phyloP scores from a whole-genome alignment of 2,797 vertebrate species.

The Aulostomus chinensis region DNA sequence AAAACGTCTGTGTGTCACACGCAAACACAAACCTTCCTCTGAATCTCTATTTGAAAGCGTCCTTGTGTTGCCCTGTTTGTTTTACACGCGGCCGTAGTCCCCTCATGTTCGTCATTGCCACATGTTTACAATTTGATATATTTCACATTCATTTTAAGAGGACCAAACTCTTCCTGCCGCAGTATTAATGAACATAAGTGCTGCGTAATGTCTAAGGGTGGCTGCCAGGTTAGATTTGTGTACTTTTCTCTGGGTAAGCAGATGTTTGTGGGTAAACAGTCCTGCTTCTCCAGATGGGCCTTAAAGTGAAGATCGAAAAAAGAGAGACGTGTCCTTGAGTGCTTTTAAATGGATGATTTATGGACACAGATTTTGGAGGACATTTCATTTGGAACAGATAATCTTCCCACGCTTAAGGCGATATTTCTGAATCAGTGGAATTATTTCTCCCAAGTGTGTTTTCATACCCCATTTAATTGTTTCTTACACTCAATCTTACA shows the following conservation, averaged over 20 bases:
- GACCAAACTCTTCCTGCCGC: slow-evolving; percentile 4
- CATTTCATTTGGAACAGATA: slow-evolving; percentile 30
- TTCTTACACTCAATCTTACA: slow-evolving; percentile 2
- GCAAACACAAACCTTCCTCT: too few relatives aligned
- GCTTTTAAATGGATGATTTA: slow-evolving; percentile 62
- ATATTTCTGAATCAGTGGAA: slow-evolving; percentile 9
- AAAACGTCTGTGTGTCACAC: slow-evolving; percentile 32
- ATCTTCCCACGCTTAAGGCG: slow-evolving; percentile 52
- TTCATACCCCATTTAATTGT: slow-evolving; percentile 12
- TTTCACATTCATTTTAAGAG: slow-evolving; percentile 28
- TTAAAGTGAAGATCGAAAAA: slow-evolving; percentile 48
- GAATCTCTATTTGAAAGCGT: too few relatives aligned
- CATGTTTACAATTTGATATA: slow-evolving; percentile 53
- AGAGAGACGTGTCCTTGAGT: slow-evolving; percentile 30
- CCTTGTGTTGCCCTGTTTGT: slow-evolving; percentile 2
- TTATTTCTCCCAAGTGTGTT: slow-evolving; percentile 9
- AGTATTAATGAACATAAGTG: slow-evolving; percentile 51
- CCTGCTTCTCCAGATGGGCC: slow-evolving; percentile 52
- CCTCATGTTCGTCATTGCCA: slow-evolving; percentile 33
- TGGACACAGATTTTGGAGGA: slow-evolving; percentile 35
- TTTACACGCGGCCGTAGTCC: not conserved
- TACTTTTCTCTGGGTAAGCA: slow-evolving; percentile 44
- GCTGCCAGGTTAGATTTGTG: slow-evolving; percentile 50
- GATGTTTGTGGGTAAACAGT: slow-evolving; percentile 72
- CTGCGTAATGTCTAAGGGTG: slow-evolving; percentile 21